Evolutionary conservation across 2,888 invertebrate genomes (phyloP).

Genomic region (Alsophila aescularia): DNA sequence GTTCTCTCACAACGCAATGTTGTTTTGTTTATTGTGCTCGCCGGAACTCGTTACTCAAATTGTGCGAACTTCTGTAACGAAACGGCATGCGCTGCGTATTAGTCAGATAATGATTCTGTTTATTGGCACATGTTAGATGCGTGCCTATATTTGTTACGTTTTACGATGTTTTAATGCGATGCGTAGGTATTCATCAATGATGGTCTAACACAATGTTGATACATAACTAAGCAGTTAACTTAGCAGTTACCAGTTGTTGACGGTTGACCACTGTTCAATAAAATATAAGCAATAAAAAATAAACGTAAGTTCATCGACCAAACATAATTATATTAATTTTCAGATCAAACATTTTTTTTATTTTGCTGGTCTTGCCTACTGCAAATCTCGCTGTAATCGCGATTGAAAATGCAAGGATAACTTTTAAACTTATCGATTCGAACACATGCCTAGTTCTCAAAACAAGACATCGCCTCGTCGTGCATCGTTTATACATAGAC

Average conservation of each 20-base stretch:
- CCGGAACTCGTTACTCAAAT: slow-evolving; percentile 33
- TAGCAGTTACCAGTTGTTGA: not conserved
- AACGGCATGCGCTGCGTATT: slow-evolving; percentile 28
- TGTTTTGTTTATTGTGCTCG: slow-evolving; percentile 30
- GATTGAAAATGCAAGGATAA: slow-evolving; percentile 1
- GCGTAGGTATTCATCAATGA: too few species aligned
- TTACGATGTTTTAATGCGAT: not conserved
- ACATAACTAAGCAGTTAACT: not conserved
- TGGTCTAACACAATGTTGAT: too few species aligned
- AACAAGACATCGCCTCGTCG: too few species aligned
- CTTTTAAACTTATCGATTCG: too few species aligned
- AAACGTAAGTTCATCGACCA: not conserved
- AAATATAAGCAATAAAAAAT: not conserved
- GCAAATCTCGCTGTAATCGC: not conserved
- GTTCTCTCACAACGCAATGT: not conserved
- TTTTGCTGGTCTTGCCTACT: too few species aligned
- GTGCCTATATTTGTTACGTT: not conserved
- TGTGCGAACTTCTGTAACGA: slow-evolving; percentile 35
- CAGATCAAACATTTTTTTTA: too few species aligned
- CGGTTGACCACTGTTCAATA: not conserved
- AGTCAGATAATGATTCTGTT: slow-evolving; percentile 30
- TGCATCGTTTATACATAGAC: too few species aligned
- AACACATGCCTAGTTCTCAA: too few species aligned
- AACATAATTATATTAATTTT: too few species aligned
- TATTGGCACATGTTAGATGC: slow-evolving; percentile 22